Evolutionary conservation across 1,140 invertebrate genomes (phyloP), one percentile per base, ranked within the genome.

Genomic region (Calycopis cecrops): DNA sequence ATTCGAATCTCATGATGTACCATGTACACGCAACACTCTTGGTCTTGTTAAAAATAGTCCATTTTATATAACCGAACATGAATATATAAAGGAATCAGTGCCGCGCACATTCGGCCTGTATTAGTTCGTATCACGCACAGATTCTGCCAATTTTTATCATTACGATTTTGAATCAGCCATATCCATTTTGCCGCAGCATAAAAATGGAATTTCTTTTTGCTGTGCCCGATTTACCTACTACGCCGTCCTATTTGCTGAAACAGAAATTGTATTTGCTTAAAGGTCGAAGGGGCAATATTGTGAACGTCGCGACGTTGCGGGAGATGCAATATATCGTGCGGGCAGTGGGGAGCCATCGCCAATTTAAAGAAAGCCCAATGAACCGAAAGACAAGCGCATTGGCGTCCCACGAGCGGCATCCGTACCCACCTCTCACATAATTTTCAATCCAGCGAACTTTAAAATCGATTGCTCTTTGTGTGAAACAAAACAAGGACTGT

Each of bases 281-380:
- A 83, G 78, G 78, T 80, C 79, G 76, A 81, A 76, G 65, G 73
- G 76, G 79, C 84, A 85, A 87, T 87, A 87, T 82, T 73, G 79
- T 73, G 77, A 77, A 78, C 79, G 79, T 77, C 76, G 79, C 78
- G 74, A 73, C 79, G 82, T 69, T 79, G 77, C 76, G 70, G 77
- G 73, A 72, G 75, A 82, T 81, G 79, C 79, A 85, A 85, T 85
- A 85, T 85, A 77, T 79, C 74, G 73, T 75, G 75, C 77, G 80
- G 77, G 73, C 74, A 78, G 77, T 40, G 21, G 73, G 71, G 67
- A 77, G 81, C 81, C 78, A 76, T 82, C 87, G 85, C 79, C 85
- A 88, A 88, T 88, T 88, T 87, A 88, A 88, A 88, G 85, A 88
- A 88, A 88, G 80, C 87, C 80, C 87, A 88, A 67, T 88, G 87